These are phyloP conservation scores for Artibeus lituratus DNA, from an alignment of 2,797 vertebrate species.

Conservation along the genomic window DNA sequence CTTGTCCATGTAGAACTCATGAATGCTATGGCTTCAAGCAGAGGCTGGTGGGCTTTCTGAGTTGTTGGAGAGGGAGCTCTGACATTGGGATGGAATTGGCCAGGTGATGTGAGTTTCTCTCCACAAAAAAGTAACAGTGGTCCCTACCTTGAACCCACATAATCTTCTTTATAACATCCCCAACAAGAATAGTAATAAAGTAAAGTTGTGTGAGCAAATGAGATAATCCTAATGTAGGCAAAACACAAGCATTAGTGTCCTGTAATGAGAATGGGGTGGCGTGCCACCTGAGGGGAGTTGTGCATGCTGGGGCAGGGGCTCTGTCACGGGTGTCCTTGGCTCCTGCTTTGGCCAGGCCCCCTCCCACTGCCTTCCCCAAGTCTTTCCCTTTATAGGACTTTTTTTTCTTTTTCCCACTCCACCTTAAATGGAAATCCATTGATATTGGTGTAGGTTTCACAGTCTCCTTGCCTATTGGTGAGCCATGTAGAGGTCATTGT, in stretches of 20 bases:
- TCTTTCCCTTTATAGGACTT: not conserved
- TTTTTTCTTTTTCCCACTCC: not conserved
- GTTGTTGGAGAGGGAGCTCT: not conserved
- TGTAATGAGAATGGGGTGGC: not conserved
- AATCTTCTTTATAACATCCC: not conserved
- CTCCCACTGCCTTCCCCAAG: not conserved
- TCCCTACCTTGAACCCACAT: not conserved
- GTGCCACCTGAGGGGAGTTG: fast-evolving
- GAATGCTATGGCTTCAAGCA: not conserved
- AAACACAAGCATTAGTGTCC: fast-evolving
- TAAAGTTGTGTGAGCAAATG: not conserved
- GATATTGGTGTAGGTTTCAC: not conserved
- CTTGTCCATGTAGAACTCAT: not conserved
- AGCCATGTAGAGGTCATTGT: not conserved
- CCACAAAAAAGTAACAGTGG: not conserved
- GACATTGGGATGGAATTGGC: not conserved
- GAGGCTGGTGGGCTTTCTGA: not conserved
- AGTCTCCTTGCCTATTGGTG: not conserved
- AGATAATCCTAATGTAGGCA: not conserved
- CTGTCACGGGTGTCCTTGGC: not conserved
- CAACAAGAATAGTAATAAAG: not conserved
- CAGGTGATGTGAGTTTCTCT: not conserved
- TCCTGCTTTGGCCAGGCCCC: not conserved
- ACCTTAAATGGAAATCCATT: not conserved
- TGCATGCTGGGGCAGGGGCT: not conserved